Conservation (phyloP, 2,888 invertebrate species). For the Beris morrisii region DNA sequence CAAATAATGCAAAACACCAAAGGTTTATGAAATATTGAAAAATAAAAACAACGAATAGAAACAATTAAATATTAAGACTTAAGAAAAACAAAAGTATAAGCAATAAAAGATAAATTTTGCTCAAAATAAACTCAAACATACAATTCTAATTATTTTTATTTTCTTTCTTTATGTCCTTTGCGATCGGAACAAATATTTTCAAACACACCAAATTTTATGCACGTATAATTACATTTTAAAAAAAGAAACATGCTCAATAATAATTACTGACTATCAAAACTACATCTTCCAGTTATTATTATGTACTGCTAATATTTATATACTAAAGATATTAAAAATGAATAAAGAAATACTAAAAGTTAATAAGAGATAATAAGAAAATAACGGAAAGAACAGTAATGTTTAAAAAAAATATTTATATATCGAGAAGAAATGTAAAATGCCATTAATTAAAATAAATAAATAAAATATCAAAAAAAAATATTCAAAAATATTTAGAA, state of each 20-base stretch:
- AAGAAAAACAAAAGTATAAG: constrained; percentile 1
- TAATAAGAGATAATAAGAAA: constrained; percentile 1
- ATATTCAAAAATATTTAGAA: constrained; percentile 9
- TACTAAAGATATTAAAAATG: constrained; percentile 1
- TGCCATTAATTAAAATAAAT: constrained; percentile 18
- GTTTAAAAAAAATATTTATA: constrained; percentile 12
- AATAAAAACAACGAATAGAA: constrained; percentile 26
- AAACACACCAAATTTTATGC: too few species aligned
- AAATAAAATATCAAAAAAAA: constrained; percentile 16
- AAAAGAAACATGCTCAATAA: constrained; percentile 40
- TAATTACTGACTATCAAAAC: constrained; percentile 56
- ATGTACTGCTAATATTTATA: constrained; percentile 1
- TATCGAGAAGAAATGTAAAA: constrained; percentile 4
- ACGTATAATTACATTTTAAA: too few species aligned
- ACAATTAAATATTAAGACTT: constrained; percentile 14
- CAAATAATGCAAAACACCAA: too few species aligned
- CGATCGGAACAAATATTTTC: too few species aligned
- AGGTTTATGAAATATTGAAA: constrained; percentile 35
- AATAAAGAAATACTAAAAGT: constrained; percentile 7
- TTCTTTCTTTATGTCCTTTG: constrained; percentile 5
- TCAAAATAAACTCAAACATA: background rate
- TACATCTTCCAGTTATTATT: constrained; percentile 50
- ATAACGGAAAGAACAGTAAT: background rate
- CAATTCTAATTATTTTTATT: too few species aligned
- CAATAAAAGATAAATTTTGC: constrained; percentile 12